Conservation (phyloP, 2,797 vertebrate genomes). For the Dromococcyx pavoninus region DNA sequence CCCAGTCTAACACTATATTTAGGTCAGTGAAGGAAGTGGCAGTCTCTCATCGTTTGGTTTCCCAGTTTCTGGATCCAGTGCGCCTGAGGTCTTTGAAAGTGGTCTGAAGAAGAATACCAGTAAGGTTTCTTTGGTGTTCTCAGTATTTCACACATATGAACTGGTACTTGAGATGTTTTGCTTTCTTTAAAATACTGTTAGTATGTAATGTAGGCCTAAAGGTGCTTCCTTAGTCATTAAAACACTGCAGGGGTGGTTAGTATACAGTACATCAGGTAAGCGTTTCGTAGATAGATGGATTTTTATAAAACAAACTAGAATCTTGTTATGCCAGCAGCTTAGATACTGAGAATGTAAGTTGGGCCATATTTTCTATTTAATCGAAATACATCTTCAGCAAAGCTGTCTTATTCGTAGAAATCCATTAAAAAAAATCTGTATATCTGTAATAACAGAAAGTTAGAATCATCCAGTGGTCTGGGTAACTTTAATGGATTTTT, state of each 20-base stretch:
- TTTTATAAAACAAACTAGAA: background rate
- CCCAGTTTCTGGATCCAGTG: slow-evolving; percentile 72
- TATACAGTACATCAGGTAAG: background rate
- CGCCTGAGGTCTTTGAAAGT: slow-evolving; percentile 76
- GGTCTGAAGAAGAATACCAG: slow-evolving; percentile 76
- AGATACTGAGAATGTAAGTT: background rate
- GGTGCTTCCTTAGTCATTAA: background rate
- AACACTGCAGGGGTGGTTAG: fast-evolving
- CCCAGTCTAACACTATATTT: background rate
- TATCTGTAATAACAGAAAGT: background rate
- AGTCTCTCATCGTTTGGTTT: slow-evolving; percentile 77
- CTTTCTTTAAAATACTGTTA: background rate
- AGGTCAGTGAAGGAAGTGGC: slow-evolving; percentile 79
- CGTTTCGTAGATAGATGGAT: background rate
- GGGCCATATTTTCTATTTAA: background rate
- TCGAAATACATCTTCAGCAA: background rate
- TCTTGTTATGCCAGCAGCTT: background rate
- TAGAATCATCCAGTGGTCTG: background rate
- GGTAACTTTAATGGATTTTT: background rate
- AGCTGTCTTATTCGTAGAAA: background rate
- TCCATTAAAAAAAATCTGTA: background rate
- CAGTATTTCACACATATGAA: background rate
- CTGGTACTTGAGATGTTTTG: background rate
- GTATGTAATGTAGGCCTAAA: background rate
- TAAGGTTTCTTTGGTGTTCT: slow-evolving; percentile 73